phyloP scores from a whole-genome alignment of 2,113 vertebrate genomes.

The Laticauda colubrina region DNA sequence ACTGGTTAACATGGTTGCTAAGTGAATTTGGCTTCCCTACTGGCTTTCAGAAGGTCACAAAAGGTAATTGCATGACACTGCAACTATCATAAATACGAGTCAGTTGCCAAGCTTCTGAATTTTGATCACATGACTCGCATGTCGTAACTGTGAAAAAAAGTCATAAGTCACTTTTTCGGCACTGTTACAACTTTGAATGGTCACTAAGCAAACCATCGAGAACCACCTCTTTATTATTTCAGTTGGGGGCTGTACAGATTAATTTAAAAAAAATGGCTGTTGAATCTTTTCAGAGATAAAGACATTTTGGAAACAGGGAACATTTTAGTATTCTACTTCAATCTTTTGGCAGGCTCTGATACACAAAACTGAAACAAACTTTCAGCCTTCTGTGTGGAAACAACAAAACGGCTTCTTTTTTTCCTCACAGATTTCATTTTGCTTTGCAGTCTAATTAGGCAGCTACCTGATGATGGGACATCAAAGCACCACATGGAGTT shows the following conservation, averaged over 20 bases:
- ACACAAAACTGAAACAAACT: not conserved
- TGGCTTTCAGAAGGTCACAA: too few relatives aligned
- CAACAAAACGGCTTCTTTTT: slow-evolving; percentile 2
- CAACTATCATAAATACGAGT: too few relatives aligned
- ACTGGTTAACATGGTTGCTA: too few relatives aligned
- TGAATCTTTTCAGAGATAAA: not conserved
- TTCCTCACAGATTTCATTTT: not conserved
- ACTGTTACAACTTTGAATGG: too few relatives aligned
- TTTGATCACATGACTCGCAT: too few relatives aligned
- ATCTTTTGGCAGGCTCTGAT: slow-evolving; percentile 13
- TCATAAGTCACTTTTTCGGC: too few relatives aligned
- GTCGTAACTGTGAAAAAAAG: too few relatives aligned
- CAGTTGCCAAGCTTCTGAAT: too few relatives aligned
- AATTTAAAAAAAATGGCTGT: not conserved
- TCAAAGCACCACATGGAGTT: slow-evolving; percentile 20
- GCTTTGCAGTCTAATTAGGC: slow-evolving; percentile 9
- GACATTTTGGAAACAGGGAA: not conserved
- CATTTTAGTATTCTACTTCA: not conserved
- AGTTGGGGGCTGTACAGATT: not conserved
- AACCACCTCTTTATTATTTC: not conserved
- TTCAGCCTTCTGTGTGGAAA: not conserved
- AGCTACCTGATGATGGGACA: slow-evolving; percentile 33
- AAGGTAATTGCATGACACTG: too few relatives aligned
- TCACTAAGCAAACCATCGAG: not conserved
- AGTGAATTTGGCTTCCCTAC: too few relatives aligned